phyloP scores from a whole-genome alignment of 1,140 invertebrate genomes.

The Diuraphis noxia region DNA sequence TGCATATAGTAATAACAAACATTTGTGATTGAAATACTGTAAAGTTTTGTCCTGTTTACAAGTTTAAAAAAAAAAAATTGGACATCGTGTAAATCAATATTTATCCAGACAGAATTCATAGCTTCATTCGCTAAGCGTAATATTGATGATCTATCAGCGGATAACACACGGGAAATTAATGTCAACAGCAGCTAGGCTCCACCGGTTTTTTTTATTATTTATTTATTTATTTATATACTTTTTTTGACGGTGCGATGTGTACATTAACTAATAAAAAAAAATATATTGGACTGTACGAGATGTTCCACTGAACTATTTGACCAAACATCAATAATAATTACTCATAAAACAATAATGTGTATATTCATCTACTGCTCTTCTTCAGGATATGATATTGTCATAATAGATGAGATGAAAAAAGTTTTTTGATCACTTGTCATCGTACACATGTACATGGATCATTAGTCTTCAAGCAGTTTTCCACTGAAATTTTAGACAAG shows the following conservation, averaged over 20 bases:
- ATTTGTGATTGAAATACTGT: neutral
- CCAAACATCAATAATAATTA: neutral
- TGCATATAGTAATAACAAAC: neutral
- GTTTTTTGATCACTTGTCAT: no score
- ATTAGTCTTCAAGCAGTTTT: no score
- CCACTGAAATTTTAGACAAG: no score
- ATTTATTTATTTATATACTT: neutral
- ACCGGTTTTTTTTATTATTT: neutral
- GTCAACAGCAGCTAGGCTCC: neutral
- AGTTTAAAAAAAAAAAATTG: neutral
- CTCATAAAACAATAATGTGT: neutral
- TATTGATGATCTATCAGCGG: neutral
- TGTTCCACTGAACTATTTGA: neutral
- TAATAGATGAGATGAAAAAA: no score
- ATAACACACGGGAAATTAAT: neutral
- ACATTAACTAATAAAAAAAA: slow-evolving; percentile 8
- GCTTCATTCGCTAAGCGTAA: neutral
- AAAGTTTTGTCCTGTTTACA: neutral
- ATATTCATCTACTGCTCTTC: neutral
- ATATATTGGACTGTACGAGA: neutral
- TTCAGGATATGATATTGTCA: no score
- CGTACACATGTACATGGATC: no score
- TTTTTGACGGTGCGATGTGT: neutral
- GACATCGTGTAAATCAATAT: neutral
- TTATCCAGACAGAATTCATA: neutral